Base-by-base conservation (phyloP, 2,797 vertebrate genomes). In the Xenopus petersii region DNA sequence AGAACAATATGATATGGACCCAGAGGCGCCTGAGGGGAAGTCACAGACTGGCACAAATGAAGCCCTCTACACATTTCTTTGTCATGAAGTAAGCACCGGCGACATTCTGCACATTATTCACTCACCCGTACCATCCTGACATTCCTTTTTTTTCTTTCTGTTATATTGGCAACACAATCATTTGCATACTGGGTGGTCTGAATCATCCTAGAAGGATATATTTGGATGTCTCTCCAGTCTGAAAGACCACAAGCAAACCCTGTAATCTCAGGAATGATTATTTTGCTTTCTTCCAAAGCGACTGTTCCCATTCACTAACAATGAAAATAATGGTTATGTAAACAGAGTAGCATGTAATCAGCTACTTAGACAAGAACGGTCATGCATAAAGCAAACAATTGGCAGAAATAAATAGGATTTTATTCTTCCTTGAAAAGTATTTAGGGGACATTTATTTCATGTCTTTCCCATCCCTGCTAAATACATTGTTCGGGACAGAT, bases 1-100 rank as follows among this genome's bases (percentile, higher is more conserved):
- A 62, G 51, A 60, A 78, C 70, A 74, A 74, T 65, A 61, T 60
- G 54, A 46, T 70, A 65, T n/a, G 21, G 55, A 30, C 21, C 26
- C 33, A 68, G 17, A 60, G 62, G n/a, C 66, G 46, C 56, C 76
- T 64, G 60, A 4, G 10, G 49, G 64, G 42, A 48, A 54, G 30
- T 70, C 55, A 63, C 70, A 70, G 55, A 60, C 16, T 60, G 56
- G 68, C 55, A 47, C 12, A 16, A 12, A 48, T 48, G 3, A 17
- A 60, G 5, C 47, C 15, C n/a, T 9, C n/a, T 21, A 6, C 15
- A 17, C 55, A 42, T 42, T 42, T 6, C 1, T 9, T 30, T 42
- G 5, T 6, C 33, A 36, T 15, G 21, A 17, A 12, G n/a, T 42
- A 21, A 15, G 49, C 49, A 51, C 49, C 49, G 6, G 36, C 36